A percentile compares a stretch with the other conserved stretches of the same genome.
phyloP scores from a whole-genome alignment of 2,797 vertebrate species.

The Hybognathus amarus region DNA sequence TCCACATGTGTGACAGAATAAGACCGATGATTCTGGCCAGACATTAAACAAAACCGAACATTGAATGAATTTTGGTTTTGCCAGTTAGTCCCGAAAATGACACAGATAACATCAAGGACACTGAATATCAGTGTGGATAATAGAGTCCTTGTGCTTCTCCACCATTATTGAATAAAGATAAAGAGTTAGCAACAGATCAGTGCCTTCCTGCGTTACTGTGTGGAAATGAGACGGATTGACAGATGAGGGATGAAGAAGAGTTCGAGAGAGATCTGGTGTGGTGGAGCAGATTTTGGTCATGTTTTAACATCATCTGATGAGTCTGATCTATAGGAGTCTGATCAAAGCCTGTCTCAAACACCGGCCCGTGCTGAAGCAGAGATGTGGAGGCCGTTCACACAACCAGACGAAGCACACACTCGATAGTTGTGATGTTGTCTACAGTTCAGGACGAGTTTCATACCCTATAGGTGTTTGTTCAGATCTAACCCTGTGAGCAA shows the following conservation, averaged over 20 bases:
- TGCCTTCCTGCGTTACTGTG: neutral
- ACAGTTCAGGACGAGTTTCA: neutral
- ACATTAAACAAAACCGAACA: constrained; percentile 1
- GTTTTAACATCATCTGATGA: constrained; percentile 32
- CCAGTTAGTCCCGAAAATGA: neutral
- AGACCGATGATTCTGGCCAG: neutral
- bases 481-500: neutral
- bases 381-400: neutral
- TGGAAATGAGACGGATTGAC: neutral
- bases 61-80: constrained; percentile 1
- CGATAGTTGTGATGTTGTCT: neutral
- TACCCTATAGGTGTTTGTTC: neutral
- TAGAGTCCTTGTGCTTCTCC: constrained; percentile 12
- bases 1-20: neutral
- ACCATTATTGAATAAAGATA: neutral
- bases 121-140: neutral
- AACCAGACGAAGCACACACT: neutral
- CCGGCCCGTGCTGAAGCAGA: neutral
- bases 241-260: neutral
- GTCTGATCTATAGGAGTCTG: neutral
- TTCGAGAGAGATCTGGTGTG: neutral
- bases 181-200: neutral
- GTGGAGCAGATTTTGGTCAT: constrained; percentile 8
- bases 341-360: constrained; percentile 52
- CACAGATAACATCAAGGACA: constrained; percentile 13